phyloP scores from a whole-genome alignment of 2,797 vertebrate species.

The Spinibarbus caldwelli region DNA sequence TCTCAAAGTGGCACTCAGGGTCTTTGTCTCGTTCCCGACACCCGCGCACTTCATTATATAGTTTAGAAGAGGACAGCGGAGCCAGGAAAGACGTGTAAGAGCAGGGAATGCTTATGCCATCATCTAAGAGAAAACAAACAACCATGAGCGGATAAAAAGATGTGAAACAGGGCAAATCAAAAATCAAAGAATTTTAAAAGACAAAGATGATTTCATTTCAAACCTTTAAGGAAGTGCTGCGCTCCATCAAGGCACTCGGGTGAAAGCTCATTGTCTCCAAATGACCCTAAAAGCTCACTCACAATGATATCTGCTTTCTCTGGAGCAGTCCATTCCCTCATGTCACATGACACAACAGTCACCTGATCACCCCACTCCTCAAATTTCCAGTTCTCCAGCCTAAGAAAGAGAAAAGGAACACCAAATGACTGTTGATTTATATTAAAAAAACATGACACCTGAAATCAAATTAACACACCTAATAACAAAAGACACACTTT shows the following conservation, averaged over 20 bases:
- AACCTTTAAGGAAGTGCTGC: slow-evolving; percentile 91
- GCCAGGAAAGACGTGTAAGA: slow-evolving; percentile 92
- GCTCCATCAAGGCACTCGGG: slow-evolving; percentile 94
- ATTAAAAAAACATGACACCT: not conserved
- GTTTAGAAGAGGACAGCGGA: slow-evolving; percentile 92
- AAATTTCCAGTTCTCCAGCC: slow-evolving; percentile 92
- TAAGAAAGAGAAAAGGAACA: slow-evolving; percentile 58
- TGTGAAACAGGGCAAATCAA: not conserved
- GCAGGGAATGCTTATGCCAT: slow-evolving; percentile 89
- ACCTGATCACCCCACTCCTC: slow-evolving; percentile 97
- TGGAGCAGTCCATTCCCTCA: slow-evolving; percentile 90
- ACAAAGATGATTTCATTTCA: not conserved
- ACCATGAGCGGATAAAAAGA: not conserved
- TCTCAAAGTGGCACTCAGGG: slow-evolving; percentile 94
- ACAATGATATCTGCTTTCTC: slow-evolving; percentile 93
- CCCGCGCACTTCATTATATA: slow-evolving; percentile 92
- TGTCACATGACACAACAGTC: slow-evolving; percentile 90
- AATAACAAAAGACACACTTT: not conserved
- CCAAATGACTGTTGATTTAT: not conserved
- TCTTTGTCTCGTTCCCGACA: slow-evolving; percentile 92
- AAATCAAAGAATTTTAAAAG: not conserved
- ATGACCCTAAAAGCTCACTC: slow-evolving; percentile 92
- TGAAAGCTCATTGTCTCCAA: slow-evolving; percentile 92
- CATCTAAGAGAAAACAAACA: slow-evolving; percentile 70
- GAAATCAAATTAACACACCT: no score